Evolutionary conservation across 92 coral and sea anemone species (phyloP).

Genomic region (Phenganax subtilis): DNA sequence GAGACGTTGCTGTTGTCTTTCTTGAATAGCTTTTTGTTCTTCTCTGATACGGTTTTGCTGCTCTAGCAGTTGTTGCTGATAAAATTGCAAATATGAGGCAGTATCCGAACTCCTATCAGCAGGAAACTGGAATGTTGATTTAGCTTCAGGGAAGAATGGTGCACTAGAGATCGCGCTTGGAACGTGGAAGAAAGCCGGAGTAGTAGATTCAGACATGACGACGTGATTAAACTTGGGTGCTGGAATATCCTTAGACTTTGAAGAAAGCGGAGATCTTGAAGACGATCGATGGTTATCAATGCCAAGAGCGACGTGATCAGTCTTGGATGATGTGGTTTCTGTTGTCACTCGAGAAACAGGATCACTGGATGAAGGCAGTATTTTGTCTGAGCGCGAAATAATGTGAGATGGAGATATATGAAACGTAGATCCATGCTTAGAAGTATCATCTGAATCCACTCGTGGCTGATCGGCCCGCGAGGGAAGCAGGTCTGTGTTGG

Average conservation of each 20-base stretch:
- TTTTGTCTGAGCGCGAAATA: not conserved
- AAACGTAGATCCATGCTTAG: not conserved
- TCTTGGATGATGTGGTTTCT: not conserved
- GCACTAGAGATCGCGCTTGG: slow-evolving; percentile 5
- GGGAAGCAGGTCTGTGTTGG: not conserved
- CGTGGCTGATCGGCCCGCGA: not conserved
- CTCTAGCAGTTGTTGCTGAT: slow-evolving; percentile 68
- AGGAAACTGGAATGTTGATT: slow-evolving; percentile 9
- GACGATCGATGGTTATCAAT: not conserved
- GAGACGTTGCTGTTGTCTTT: slow-evolving; percentile 59
- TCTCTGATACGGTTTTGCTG: slow-evolving; percentile 64
- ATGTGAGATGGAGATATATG: slow-evolving; percentile 15
- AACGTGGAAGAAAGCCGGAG: slow-evolving; percentile 2
- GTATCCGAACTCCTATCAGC: slow-evolving; percentile 8
- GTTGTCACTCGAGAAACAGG: not conserved
- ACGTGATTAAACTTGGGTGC: not conserved
- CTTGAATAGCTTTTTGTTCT: slow-evolving; percentile 58
- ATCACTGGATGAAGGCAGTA: not conserved
- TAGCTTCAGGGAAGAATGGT: not conserved
- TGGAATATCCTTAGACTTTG: slow-evolving; percentile 8
- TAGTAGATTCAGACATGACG: not conserved
- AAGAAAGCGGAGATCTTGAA: not conserved
- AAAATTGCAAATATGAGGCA: slow-evolving; percentile 57
- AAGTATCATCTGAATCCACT: not conserved
- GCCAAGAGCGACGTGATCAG: not conserved